Evolutionary conservation across 1,140 invertebrate genomes (phyloP).

Genomic region (Ceratosolen solmsi): DNA sequence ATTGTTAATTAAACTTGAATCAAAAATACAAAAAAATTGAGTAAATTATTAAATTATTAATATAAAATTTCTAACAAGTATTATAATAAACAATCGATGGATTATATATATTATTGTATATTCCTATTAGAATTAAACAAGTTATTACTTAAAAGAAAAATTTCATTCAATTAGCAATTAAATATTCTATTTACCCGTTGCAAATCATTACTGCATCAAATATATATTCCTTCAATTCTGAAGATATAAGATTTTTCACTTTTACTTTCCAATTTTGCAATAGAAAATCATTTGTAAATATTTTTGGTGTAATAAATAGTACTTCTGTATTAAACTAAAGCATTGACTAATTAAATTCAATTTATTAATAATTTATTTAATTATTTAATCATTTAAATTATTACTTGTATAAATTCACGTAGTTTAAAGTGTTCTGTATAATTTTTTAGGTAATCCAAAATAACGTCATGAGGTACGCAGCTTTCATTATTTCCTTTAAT

Average conservation of each 20-base stretch:
- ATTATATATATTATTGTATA: too few relatives aligned
- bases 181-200: conserved; percentile 75
- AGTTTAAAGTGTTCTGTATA: conserved; percentile 77
- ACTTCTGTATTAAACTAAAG: conserved; percentile 61
- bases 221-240: conserved; percentile 56
- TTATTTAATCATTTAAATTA: not conserved
- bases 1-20: too few relatives aligned
- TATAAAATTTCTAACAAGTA: too few relatives aligned
- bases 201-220: conserved; percentile 80
- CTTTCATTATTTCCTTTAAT: conserved; percentile 67
- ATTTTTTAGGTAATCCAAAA: conserved; percentile 78
- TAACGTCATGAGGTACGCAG: conserved; percentile 76
- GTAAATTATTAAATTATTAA: too few relatives aligned
- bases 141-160: too few relatives aligned
- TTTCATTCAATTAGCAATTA: too few relatives aligned
- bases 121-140: too few relatives aligned
- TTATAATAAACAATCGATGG: too few relatives aligned
- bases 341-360: conserved; percentile 40
- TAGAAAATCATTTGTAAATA: conserved; percentile 50
- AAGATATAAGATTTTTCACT: conserved; percentile 68
- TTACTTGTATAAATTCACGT: conserved; percentile 72
- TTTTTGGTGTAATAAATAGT: conserved; percentile 62
- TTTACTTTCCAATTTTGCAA: conserved; percentile 65
- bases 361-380: not conserved
- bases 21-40: too few relatives aligned